A percentile compares a stretch with the other conserved stretches of the same genome.
Conservation (phyloP, 2,113 vertebrate genomes). For the Callithrix jacchus region DNA sequence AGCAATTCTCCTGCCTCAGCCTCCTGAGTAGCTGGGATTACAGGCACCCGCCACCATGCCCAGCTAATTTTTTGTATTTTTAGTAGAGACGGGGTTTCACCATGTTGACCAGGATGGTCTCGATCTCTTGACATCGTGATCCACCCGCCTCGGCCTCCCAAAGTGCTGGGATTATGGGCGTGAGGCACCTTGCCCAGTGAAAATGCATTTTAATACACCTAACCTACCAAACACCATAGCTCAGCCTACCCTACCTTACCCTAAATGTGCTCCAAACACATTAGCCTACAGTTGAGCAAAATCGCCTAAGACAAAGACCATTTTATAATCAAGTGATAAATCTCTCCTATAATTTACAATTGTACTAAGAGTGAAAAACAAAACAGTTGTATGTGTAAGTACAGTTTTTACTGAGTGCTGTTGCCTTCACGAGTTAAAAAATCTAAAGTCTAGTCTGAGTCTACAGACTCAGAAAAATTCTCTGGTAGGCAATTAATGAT, state of each 20-base stretch:
- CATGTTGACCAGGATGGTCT: too few relatives aligned
- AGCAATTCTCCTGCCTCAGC: too few relatives aligned
- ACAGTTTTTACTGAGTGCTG: not conserved
- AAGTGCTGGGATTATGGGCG: too few relatives aligned
- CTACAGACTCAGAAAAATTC: not conserved
- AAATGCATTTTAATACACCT: not conserved
- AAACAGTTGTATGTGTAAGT: not conserved
- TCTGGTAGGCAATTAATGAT: constrained; percentile 4
- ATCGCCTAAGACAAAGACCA: not conserved
- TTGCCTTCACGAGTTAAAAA: not conserved
- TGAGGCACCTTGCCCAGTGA: too few relatives aligned
- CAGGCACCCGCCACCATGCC: too few relatives aligned
- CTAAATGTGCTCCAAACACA: not conserved
- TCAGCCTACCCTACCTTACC: not conserved
- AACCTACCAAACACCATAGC: not conserved
- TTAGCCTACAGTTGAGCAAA: not conserved
- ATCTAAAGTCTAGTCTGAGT: not conserved
- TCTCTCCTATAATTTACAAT: not conserved
- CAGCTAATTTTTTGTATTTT: too few relatives aligned
- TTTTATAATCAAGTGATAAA: not conserved
- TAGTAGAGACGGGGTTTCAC: too few relatives aligned
- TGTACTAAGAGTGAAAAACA: not conserved
- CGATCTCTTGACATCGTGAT: too few relatives aligned
- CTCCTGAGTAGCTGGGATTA: too few relatives aligned
- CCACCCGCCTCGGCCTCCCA: too few relatives aligned